These are phyloP conservation scores for Philopotamus ludificatus DNA, from an alignment of 1,140 invertebrate species.

Conservation along the genomic window DNA sequence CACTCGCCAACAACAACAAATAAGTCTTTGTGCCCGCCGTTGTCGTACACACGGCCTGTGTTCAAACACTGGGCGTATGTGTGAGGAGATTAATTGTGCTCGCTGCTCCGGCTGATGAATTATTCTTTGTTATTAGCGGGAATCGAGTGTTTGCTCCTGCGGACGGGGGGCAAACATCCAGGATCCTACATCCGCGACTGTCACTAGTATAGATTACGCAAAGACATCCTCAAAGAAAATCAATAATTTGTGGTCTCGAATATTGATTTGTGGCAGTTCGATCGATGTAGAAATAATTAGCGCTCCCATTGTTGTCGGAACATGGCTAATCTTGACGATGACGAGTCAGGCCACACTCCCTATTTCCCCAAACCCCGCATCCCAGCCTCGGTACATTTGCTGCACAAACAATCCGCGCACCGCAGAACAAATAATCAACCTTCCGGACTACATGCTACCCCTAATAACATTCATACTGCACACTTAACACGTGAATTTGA, in stretches of 20 bases:
- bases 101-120: slow-evolving; percentile 25
- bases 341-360: neutral
- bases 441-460: slow-evolving; percentile 35
- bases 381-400: neutral
- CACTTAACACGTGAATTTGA: slow-evolving; percentile 41
- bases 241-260: too few relatives aligned
- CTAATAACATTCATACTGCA: slow-evolving; percentile 41
- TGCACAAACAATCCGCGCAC: slow-evolving; percentile 35
- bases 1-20: slow-evolving; percentile 24
- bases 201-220: too few relatives aligned
- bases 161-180: neutral
- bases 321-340: slow-evolving; percentile 9
- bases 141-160: slow-evolving; percentile 27
- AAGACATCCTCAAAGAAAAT: too few relatives aligned
- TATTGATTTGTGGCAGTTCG: too few relatives aligned
- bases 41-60: slow-evolving; percentile 14
- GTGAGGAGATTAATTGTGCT: slow-evolving; percentile 37
- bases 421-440: slow-evolving; percentile 40
- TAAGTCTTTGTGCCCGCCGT: slow-evolving; percentile 32
- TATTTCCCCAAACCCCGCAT: neutral
- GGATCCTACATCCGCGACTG: neutral
- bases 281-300: too few relatives aligned
- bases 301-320: too few relatives aligned
- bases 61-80: slow-evolving; percentile 27
- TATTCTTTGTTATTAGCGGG: slow-evolving; percentile 38